Evolutionary conservation across 2,113 vertebrate genomes (phyloP), one percentile per base, ranked within the genome.

Genomic region (Mormyrus iriodes): DNA sequence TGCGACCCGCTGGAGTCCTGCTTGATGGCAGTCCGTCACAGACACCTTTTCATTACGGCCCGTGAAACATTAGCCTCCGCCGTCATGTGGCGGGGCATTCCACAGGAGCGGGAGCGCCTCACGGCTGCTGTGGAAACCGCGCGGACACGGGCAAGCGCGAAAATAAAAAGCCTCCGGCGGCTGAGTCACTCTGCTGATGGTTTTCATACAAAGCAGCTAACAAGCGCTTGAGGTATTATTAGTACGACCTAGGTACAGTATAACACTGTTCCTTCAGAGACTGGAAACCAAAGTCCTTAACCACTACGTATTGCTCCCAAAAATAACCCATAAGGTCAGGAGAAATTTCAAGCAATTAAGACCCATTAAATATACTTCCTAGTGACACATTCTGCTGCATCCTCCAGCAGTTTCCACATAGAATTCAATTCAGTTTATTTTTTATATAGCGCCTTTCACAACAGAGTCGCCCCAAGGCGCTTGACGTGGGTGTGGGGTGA

Each of bases 11-110:
- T 92, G 89, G 53, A 21, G 91, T 91, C 90, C 88, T 31, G n/a
- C 42, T 4, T 83, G 35, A 82, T 93, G 93, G 93, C 93, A 93
- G 89, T 85, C 91, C 91, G 61, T 94, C 94, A 93, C 88, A 88
- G 91, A 91, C 93, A 92, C 93, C 90, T 94, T 92, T 93, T 95
- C 94, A 95, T 95, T 93, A 92, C 61, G 55, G 84, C 44, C 90
- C 87, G 61, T 91, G 93, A 92, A 94, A 94, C 89, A 82, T 9
- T 90, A 94, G 90, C 44, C 53, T 83, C 21, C 51, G 65, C 55
- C 89, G 44, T 85, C 87, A 88, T 91, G 85, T 58, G 49, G 65
- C 7, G 83, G 89, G 58, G 69, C 51, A 53, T 49, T 19, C 27
- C 85, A 3, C 49, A 55, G 35, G 15, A 79, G 69, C 13, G 0